Evolutionary conservation across 2,113 vertebrate genomes (phyloP), one percentile per base, ranked within the genome.

Genomic region (Galbula dea): DNA sequence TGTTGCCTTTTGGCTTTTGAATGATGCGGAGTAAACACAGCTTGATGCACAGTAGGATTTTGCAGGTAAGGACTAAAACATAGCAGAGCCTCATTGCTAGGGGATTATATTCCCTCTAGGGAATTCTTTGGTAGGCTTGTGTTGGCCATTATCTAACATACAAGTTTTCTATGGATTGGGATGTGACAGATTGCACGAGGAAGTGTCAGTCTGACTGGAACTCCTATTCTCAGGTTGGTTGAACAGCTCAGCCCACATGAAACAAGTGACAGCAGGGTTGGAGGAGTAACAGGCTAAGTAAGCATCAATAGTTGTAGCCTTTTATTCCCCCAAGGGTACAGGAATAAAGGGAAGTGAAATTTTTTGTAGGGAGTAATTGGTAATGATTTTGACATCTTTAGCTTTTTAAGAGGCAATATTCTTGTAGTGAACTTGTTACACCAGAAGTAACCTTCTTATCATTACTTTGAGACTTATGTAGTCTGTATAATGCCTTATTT

Each of bases 131-230:
- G 73, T 20, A 72, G 95, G 11, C 76, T 78, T 26, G 54, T 3
- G 4, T 84, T 90, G 83, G 72, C 55, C 2, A 7, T 77, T 94
- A 80, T 36, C 88, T 90, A 67, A 23, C 22, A 4, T 83, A 7
- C 49, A 71, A 90, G 83, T 83, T 52, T 82, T 52, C 57, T 17
- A 18, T 93, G 58, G 95, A 94, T 95, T 91, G 95, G 89, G 63
- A 92, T 30, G 92, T 69, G 79, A 88, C 92, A 96, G 86, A 65
- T 78, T 91, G 81, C 51, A 27, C 24, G 73, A 49, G 85, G 86
- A 88, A 78, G 55, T 75, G 86, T 63, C 91, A 66, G 37, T 46
- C 71, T 91, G 77, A 3, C 72, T 89, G 73, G 45, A 81, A 15
- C 62, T 87, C 58, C 72, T 69, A 54, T 86, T 88, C 81, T 66